phyloP scores from a whole-genome alignment of 2,113 vertebrate genomes.

The Solea senegalensis region DNA sequence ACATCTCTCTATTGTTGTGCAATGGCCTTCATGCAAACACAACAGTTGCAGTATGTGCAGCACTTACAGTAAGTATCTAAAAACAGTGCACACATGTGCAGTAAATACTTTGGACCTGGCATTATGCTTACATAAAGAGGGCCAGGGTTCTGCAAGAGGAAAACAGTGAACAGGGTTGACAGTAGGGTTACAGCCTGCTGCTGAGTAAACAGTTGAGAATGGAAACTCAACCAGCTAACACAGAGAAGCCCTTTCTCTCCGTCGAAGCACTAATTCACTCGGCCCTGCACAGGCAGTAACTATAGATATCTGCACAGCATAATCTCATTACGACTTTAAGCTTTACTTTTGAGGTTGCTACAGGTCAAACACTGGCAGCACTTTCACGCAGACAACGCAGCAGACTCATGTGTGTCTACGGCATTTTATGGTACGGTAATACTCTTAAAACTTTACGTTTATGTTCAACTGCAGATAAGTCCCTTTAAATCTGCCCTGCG shows the following conservation, averaged over 20 bases:
- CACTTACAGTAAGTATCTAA: conserved; percentile 8
- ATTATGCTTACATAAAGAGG: conserved; percentile 18
- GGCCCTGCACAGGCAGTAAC: conserved; percentile 51
- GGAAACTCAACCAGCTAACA: conserved; percentile 62
- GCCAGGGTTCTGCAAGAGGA: conserved; percentile 24
- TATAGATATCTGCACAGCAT: conserved; percentile 67
- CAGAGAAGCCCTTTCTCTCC: conserved; percentile 60
- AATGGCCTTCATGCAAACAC: conserved; percentile 26
- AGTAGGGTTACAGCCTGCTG: conserved; percentile 40
- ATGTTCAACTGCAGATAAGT: conserved; percentile 3
- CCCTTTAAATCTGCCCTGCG: conserved; percentile 3
- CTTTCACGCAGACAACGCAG: conserved; percentile 10
- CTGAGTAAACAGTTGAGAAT: conserved; percentile 65
- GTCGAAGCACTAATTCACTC: conserved; percentile 60
- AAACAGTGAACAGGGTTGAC: conserved; percentile 44
- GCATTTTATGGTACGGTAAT: not conserved
- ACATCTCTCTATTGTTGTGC: conserved; percentile 20
- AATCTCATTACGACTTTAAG: conserved; percentile 78
- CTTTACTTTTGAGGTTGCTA: conserved; percentile 70
- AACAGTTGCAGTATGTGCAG: conserved; percentile 5
- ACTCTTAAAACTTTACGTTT: not conserved
- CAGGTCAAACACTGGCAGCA: conserved; percentile 40
- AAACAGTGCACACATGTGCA: conserved; percentile 4
- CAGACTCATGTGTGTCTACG: not conserved
- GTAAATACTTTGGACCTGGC: conserved; percentile 13